A percentile compares a stretch with the other conserved stretches of the same genome.
Evolutionary conservation across 2,113 vertebrate species (phyloP).

Genomic region (Malurus alboscapulatus): DNA sequence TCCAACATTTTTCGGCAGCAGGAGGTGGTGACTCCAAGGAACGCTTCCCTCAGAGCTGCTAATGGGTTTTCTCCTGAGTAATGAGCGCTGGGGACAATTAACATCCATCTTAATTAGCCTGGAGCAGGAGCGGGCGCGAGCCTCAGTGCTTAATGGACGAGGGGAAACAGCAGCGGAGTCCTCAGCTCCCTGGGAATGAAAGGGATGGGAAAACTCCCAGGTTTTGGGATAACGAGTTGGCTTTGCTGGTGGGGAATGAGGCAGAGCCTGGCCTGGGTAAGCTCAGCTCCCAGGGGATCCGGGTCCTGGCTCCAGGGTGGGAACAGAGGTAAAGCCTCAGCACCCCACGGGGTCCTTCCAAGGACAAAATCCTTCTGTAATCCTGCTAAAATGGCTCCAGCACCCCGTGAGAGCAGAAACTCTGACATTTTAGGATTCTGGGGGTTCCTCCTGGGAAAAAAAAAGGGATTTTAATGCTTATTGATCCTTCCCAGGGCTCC

Average conservation of each 20-base stretch:
- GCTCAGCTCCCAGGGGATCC: neutral
- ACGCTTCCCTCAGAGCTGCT: neutral
- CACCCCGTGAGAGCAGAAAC: neutral
- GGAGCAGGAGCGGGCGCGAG: neutral
- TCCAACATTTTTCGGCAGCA: neutral
- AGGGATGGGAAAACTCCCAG: neutral
- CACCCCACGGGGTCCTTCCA: neutral
- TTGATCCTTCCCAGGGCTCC: neutral
- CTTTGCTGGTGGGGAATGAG: neutral
- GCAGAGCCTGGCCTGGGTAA: neutral
- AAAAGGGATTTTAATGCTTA: neutral
- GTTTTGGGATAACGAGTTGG: neutral
- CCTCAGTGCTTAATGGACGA: neutral
- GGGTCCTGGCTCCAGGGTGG: neutral
- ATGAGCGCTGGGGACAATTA: slow-evolving; percentile 40
- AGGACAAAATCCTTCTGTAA: neutral
- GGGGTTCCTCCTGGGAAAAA: neutral
- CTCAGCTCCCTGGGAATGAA: neutral
- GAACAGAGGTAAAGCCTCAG: neutral
- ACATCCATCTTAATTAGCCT: slow-evolving; percentile 67
- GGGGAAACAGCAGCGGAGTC: accelerated
- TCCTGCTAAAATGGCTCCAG: neutral
- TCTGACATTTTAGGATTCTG: neutral
- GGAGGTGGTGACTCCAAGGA: neutral
- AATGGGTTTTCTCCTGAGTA: slow-evolving; percentile 49